These are phyloP conservation scores for Oikopleura vanhoeffeni DNA, from an alignment of 23 tunicate genomes.

Conservation along the genomic window DNA sequence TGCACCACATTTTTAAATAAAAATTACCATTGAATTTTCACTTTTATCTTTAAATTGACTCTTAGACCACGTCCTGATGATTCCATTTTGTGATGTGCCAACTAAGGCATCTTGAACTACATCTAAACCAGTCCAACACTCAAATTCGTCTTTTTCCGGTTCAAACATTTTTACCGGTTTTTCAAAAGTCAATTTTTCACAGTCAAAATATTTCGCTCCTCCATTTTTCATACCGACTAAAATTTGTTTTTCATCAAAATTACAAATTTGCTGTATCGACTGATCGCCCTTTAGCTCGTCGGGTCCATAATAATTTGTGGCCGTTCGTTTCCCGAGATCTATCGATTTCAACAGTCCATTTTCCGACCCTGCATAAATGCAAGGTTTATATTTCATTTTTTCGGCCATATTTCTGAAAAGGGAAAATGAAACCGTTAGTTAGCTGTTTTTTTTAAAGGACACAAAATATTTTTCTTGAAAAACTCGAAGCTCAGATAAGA, in stretches of 20 bases:
- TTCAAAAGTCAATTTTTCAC: not conserved
- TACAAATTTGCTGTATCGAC: not conserved
- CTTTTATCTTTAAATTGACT: no score
- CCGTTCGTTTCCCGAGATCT: not conserved
- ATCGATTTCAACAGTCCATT: not conserved
- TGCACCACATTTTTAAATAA: no score
- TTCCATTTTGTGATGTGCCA: not conserved
- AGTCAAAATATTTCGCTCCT: not conserved
- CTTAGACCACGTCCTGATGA: not conserved
- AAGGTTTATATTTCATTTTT: not conserved
- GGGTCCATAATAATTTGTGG: not conserved
- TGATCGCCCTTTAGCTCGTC: not conserved
- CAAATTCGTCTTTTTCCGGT: not conserved
- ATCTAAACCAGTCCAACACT: not conserved
- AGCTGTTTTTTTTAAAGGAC: no score
- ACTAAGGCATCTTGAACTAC: not conserved
- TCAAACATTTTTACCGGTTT: not conserved
- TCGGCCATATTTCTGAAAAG: no score
- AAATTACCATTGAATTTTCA: no score
- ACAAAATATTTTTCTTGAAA: no score
- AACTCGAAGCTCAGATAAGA: no score
- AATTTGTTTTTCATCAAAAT: not conserved
- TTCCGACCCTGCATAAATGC: not conserved
- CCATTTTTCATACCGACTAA: slow-evolving; percentile 10
- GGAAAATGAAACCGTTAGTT: no score